A percentile compares a stretch with the other conserved stretches of the same genome.
These are phyloP conservation scores for Acromyrmex heyeri DNA, from an alignment of 1,140 invertebrate genomes.

Conservation along the genomic window DNA sequence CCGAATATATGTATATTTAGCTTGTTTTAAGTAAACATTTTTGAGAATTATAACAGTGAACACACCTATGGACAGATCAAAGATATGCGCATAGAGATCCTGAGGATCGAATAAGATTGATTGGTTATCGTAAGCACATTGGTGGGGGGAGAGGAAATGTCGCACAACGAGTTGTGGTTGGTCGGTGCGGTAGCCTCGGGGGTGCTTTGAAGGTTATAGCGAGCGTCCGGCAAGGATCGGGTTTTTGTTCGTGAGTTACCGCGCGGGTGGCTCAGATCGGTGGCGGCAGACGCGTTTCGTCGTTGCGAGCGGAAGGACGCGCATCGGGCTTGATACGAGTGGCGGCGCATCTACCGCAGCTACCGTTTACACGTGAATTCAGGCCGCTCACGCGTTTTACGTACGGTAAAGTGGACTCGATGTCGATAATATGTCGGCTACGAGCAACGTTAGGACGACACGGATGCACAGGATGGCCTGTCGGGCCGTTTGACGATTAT, in stretches of 20 bases:
- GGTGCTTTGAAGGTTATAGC: constrained; percentile 76
- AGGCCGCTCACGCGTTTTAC: constrained; percentile 18
- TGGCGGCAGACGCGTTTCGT: constrained; percentile 37
- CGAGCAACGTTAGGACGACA: constrained; percentile 79
- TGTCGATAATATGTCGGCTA: constrained; percentile 82
- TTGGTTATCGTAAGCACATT: not conserved
- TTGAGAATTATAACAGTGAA: too few relatives aligned
- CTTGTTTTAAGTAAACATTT: too few relatives aligned
- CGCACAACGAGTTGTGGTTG: constrained; percentile 15
- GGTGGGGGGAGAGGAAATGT: not conserved
- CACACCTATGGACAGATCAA: too few relatives aligned
- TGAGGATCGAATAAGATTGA: not conserved
- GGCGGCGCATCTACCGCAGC: constrained; percentile 10
- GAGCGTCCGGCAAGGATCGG: constrained; percentile 56
- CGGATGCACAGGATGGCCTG: constrained; percentile 80
- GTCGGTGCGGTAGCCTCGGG: constrained; percentile 57
- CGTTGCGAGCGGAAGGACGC: constrained; percentile 40
- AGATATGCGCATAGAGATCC: not conserved
- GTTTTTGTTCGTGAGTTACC: constrained; percentile 49
- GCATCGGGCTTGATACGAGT: not conserved
- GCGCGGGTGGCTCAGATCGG: constrained; percentile 34
- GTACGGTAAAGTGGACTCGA: constrained; percentile 64
- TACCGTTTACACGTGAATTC: constrained; percentile 65
- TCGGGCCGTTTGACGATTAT: constrained; percentile 85
- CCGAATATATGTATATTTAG: too few relatives aligned